Percentiles rank a stretch among this genome's conserved stretches.
phyloP scores from a whole-genome alignment of 2,888 invertebrate genomes.

The Aporophyla lueneburgensis region DNA sequence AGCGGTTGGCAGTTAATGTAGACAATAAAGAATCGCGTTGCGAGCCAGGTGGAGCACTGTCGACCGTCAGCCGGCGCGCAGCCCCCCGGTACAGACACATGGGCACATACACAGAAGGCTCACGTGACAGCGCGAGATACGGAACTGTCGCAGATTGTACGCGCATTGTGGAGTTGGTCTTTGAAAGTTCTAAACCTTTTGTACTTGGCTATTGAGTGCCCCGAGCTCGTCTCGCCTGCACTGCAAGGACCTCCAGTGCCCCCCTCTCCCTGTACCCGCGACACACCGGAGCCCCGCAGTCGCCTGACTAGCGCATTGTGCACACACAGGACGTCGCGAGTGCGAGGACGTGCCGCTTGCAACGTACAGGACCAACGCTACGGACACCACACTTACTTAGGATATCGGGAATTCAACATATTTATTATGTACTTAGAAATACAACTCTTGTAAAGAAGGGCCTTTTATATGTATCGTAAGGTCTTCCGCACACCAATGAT shows the following conservation, averaged over 20 bases:
- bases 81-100: not conserved
- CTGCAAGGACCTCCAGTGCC: not conserved
- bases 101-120: constrained; percentile 7
- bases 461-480: no score
- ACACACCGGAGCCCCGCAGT: not conserved
- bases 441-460: no score
- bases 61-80: not conserved
- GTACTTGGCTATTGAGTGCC: constrained; percentile 7
- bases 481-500: no score
- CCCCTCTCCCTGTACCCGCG: not conserved
- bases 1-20: constrained; percentile 1
- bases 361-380: constrained; percentile 20
- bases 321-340: constrained; percentile 18
- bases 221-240: not conserved
- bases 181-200: constrained; percentile 23
- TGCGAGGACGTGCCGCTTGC: constrained; percentile 25
- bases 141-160: not conserved
- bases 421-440: not conserved
- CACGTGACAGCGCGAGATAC: not conserved
- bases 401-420: not conserved
- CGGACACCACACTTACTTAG: constrained; percentile 2
- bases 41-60: constrained; percentile 15
- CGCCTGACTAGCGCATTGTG: constrained; percentile 42
- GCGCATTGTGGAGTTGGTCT: not conserved
- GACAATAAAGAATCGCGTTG: constrained; percentile 2